Percentiles rank a stretch among this genome's conserved stretches.
Conservation (phyloP, 2,888 invertebrate species). For the Lissocephala sabroskyi region DNA sequence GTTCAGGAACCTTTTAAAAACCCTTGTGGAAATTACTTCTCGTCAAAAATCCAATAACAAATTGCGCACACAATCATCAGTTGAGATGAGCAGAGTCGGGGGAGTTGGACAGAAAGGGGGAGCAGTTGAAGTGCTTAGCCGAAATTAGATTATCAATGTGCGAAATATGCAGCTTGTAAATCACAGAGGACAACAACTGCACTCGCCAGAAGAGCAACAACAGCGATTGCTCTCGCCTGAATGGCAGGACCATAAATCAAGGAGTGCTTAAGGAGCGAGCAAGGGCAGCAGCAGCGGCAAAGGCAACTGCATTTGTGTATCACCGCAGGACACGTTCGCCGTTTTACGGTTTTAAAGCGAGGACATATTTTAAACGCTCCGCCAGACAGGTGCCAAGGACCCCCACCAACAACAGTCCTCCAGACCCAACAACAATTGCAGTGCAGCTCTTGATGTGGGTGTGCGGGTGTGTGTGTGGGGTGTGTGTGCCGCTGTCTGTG, state of each 20-base stretch:
- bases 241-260: conserved; percentile 50
- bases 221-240: conserved; percentile 29
- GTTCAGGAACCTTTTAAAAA: no score
- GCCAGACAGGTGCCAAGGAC: conserved; percentile 40
- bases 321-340: conserved; percentile 46
- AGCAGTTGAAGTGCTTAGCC: no score
- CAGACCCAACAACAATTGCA: not conserved
- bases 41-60: no score
- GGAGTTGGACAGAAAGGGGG: no score
- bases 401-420: no score
- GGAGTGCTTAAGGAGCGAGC: conserved; percentile 54
- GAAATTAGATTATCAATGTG: not conserved
- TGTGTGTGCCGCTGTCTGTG: conserved; percentile 27
- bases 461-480: conserved; percentile 14
- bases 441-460: conserved; percentile 10
- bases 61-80: no score
- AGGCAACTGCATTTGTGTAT: conserved; percentile 29
- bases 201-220: conserved; percentile 21
- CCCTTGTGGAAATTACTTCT: no score
- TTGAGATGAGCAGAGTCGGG: not conserved
- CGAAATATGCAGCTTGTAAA: not conserved
- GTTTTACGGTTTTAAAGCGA: conserved; percentile 58
- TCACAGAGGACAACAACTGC: not conserved
- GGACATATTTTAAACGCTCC: conserved; percentile 61
- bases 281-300: no score